Conservation (phyloP, 2,797 vertebrate genomes). For the Phataginus tetradactyla region DNA sequence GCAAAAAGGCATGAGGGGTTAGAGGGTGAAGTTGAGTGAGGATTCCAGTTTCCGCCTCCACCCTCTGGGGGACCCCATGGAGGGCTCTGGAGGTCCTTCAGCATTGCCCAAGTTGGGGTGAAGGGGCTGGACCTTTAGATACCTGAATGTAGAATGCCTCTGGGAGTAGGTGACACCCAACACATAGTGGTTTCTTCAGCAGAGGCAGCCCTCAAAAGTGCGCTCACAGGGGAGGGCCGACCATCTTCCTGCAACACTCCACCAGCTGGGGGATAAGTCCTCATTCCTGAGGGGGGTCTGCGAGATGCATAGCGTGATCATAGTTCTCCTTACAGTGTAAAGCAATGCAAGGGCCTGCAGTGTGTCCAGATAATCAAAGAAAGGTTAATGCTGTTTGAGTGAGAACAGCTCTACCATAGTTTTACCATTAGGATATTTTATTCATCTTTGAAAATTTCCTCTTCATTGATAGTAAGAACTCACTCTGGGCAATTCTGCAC, state of each 20-base stretch:
- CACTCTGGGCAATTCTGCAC: background rate
- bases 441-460: background rate
- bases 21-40: background rate
- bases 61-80: accelerated
- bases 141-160: background rate
- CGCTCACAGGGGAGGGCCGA: background rate
- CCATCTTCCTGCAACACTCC: background rate
- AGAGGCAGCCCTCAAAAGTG: background rate
- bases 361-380: background rate
- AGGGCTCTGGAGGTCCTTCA: background rate
- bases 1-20: background rate
- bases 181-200: background rate
- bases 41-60: too few species aligned
- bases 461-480: background rate
- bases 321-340: background rate
- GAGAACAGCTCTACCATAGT: background rate
- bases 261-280: background rate
- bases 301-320: background rate
- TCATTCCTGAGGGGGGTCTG: background rate
- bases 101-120: background rate
- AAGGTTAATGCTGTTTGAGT: background rate
- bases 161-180: background rate
- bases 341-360: background rate
- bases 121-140: background rate
- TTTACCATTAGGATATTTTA: background rate